Base-by-base conservation (phyloP, 1,140 invertebrate genomes). In the Drosophila tristis region DNA sequence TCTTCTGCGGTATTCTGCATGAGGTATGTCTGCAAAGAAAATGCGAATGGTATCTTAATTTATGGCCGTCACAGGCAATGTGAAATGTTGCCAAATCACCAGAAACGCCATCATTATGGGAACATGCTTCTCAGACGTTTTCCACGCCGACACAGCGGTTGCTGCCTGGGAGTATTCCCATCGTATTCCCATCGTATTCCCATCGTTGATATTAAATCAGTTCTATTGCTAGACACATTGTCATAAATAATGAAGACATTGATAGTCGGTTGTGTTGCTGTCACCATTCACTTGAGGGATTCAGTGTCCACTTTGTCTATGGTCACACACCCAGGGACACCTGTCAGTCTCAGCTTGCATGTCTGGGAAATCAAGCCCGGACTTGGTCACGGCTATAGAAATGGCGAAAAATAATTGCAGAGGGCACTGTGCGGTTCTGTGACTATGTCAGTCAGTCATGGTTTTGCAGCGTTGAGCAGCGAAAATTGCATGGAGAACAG, bases 211-310 rank as follows among this genome's bases (percentile, higher is more conserved):
- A 70, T 70, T 64, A 68, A 53, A 31, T 65, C 63, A 70, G 50
- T 51, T 70, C 67, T 68, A 43, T 70, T 39, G 11, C 25, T 43
- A 29, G 50, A 56, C 47, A 26, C 42, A 7, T 39, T 29, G 64
- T 70, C 68, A 44, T 68, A 70, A 70, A 70, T 70, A 53, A 67
- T 70, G 66, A 70, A 58, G 66, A 70, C 66, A 70, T 70, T 43
- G 31, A 42, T 57, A 57, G 66, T 70, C 55, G 51, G 63, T 57
- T 70, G 66, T 68, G 66, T 65, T 68, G 50, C 63, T 70, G 66
- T 70, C 66, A 70, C 63, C 66, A 70, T 68, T 20, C 64, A 70
- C 64, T 68, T 70, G 66, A 70, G 51, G 57, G 42, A 39, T 35
- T 68, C 64, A 50, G 31, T 44, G 62, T 39, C 23, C 64, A 53